Evolutionary conservation across 1,140 invertebrate genomes (phyloP).

Genomic region (Metopolophium dirhodum): DNA sequence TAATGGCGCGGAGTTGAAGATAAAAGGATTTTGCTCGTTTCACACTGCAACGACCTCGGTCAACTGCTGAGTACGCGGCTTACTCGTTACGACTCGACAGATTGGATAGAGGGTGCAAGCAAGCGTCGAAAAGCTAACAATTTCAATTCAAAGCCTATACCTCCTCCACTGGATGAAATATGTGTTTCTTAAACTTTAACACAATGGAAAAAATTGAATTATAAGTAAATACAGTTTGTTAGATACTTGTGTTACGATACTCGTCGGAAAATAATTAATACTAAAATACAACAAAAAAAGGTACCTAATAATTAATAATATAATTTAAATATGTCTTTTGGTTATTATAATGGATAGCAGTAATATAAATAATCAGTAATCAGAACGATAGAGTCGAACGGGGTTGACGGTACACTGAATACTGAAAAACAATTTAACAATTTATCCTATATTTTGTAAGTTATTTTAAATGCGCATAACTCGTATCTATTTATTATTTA

Average conservation of each 20-base stretch:
- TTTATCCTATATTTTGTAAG: too few species aligned
- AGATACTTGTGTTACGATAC: background rate
- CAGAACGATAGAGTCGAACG: background rate
- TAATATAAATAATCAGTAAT: background rate
- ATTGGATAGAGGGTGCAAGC: background rate
- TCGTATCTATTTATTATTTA: background rate
- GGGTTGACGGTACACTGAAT: too few species aligned
- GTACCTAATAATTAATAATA: too few species aligned
- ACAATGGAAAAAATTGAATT: background rate
- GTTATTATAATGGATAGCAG: background rate
- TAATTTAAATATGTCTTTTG: background rate
- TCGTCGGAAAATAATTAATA: background rate
- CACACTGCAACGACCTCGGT: background rate
- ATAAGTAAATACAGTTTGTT: background rate
- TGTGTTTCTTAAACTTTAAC: background rate
- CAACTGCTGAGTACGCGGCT: background rate
- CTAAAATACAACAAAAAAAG: background rate
- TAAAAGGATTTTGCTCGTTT: background rate
- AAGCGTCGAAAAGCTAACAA: background rate
- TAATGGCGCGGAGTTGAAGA: background rate
- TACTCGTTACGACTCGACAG: background rate
- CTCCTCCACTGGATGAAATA: background rate
- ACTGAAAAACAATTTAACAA: too few species aligned
- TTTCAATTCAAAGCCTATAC: background rate
- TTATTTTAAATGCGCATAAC: too few species aligned